Evolutionary conservation across 2,888 invertebrate species (phyloP), one percentile per base, ranked within the genome.

Genomic region (Adela reaumurella): DNA sequence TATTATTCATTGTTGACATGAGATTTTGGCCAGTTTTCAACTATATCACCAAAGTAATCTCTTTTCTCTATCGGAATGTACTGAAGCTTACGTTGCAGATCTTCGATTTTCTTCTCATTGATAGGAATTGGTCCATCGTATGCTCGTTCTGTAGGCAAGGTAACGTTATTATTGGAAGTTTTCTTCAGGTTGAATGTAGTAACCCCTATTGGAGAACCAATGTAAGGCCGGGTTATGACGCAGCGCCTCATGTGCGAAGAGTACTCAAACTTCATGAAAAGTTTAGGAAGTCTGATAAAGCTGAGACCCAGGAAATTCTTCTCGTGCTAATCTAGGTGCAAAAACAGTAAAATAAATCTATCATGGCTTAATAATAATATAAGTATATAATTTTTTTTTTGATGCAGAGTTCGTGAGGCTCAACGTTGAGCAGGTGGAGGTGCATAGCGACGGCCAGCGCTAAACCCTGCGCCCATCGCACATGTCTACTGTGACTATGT

Each of bases 21-120:
- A 42, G 43, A 42, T 42, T 42, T 42, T 42, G 43, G 43, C 43
- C 43, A 42, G 43, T 42, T 42, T 42, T 42, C 43, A 42, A 42
- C 43, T 42, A 42, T 42, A 42, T 42, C 43, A 42, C 43, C 11
- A 17, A 42, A 42, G 3, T 42, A 42, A 16, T 42, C 43, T 42
- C 43, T 42, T 42, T 42, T 42, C 43, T 42, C 43, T 5, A 42
- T 42, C 43, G 43, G 43, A 42, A 42, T 42, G 43, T 42, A 42
- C 43, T 42, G 43, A 42, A 17, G 16, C 43, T 4, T 42, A 5
- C 43, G 24, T 24, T 8, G 24, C 24, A 24, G 24, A 17, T 42
- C 43, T 17, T 17, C 17, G 17, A 17, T 42, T 42, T 42, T 42
- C 43, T 42, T 42, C 43, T 6, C 43, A 42, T 42, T 42, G 43